Conservation (phyloP, 2,113 vertebrate species). For the Mustela lutreola region DNA sequence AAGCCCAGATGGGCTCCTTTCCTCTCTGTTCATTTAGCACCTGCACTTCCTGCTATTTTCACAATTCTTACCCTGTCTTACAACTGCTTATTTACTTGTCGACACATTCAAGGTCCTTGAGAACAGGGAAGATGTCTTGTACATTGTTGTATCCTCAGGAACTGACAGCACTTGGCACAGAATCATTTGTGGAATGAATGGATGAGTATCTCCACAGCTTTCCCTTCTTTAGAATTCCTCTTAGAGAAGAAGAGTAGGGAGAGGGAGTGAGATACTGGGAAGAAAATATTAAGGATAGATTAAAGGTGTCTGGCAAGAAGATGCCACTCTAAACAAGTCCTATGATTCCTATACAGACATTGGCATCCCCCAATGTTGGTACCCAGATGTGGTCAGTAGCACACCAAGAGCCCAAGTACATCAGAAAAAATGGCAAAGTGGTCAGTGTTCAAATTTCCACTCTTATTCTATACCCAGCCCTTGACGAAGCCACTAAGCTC, state of each 20-base stretch:
- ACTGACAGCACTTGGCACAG: neutral
- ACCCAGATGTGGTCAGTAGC: neutral
- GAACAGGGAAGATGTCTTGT: neutral
- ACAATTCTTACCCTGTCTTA: slow-evolving; percentile 10
- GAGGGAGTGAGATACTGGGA: neutral
- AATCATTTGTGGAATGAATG: slow-evolving; percentile 2
- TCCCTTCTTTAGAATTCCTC: slow-evolving; percentile 19
- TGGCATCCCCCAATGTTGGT: neutral
- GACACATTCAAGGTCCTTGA: slow-evolving; percentile 8
- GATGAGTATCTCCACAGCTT: neutral
- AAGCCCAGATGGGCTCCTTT: neutral
- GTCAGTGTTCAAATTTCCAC: slow-evolving; percentile 39
- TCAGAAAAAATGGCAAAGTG: neutral
- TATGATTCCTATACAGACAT: neutral
- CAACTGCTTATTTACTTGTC: neutral
- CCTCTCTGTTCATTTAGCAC: neutral
- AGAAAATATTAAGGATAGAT: slow-evolving; percentile 10
- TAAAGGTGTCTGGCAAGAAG: neutral
- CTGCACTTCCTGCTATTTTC: slow-evolving; percentile 30
- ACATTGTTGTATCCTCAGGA: neutral
- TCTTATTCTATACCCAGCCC: neutral
- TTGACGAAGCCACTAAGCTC: neutral
- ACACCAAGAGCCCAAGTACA: neutral
- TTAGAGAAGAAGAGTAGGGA: neutral
- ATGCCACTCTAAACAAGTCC: neutral